Conservation (phyloP, 1,140 invertebrate species). For the Caerostris extrusa region DNA sequence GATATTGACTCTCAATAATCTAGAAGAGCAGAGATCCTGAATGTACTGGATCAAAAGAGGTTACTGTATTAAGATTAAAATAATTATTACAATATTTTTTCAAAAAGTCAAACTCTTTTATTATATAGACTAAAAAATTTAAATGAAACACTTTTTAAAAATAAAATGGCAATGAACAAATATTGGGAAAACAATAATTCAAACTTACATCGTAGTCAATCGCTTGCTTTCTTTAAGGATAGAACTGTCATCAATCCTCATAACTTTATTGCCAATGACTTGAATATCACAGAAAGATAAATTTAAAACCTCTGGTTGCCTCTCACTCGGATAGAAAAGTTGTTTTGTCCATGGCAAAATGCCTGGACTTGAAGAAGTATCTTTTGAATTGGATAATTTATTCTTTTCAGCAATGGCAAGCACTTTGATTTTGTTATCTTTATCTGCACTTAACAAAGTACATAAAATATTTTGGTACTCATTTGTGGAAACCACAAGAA, state of each 20-base stretch:
- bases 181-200: not conserved
- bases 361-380: not conserved
- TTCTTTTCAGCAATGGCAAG: slow-evolving; percentile 52
- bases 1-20: no score
- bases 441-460: slow-evolving; percentile 52
- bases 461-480: slow-evolving; percentile 48
- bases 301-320: slow-evolving; percentile 42
- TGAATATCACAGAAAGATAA: slow-evolving; percentile 42
- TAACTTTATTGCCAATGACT: slow-evolving; percentile 54
- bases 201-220: slow-evolving; percentile 56
- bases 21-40: no score
- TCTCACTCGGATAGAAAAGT: slow-evolving; percentile 61
- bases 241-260: slow-evolving; percentile 55
- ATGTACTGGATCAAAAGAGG: no score
- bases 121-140: no score
- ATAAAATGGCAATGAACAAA: no score
- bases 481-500: slow-evolving; percentile 22
- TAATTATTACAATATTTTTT: no score
- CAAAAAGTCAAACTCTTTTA: no score
- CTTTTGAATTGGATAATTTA: not conserved
- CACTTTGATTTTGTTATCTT: slow-evolving; percentile 67
- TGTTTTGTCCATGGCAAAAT: slow-evolving; percentile 48
- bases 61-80: no score
- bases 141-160: no score
- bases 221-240: slow-evolving; percentile 62